Evolutionary conservation across 2,113 vertebrate genomes (phyloP), one percentile per base, ranked within the genome.

Genomic region (Anser cygnoides): DNA sequence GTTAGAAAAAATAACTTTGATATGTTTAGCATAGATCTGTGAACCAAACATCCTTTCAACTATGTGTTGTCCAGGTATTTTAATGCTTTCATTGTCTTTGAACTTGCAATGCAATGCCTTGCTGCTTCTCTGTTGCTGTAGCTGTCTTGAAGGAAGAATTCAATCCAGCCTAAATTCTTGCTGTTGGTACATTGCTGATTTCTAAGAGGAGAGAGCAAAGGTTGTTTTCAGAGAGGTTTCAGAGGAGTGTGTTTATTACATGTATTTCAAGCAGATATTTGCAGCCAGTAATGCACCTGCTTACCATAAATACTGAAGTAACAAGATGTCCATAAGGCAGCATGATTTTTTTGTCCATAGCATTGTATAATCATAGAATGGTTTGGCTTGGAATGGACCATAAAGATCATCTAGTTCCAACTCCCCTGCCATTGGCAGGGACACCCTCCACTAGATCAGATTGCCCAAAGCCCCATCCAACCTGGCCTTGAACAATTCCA

Each of bases 11-110:
- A 16, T 3, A 71, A 29, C 8, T 52, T 93, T 59, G 15, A 18
- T 37, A 15, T 9, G 9, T 41, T 81, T 89, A 41, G 20, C 33
- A 25, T 37, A 23, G 66, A 74, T 18, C 23, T 37, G n/a, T 81
- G 92, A 89, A 55, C 20, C 14, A 49, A n/a, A 26, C 35, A 39
- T 20, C 19, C 9, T 86, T 74, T 71, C 15, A 63, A 17, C 19
- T 23, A 39, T 4, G 11, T 89, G 13, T 8, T 68, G 13, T 31
- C 44, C 50, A 66, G 54, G 26, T 73, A 55, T 79, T 82, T 80
- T 41, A 41, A 55, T 66, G 31, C 13, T 41, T 76, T 41, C 23
- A 14, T 20, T 0, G 0, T 33, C 15, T 70, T 70, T 76, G 35
- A 31, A 44, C 2, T 1, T 62, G 28, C 44, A 72, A 49, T 52